Conservation (phyloP, 2,113 vertebrate genomes). For the Rana temporaria region DNA sequence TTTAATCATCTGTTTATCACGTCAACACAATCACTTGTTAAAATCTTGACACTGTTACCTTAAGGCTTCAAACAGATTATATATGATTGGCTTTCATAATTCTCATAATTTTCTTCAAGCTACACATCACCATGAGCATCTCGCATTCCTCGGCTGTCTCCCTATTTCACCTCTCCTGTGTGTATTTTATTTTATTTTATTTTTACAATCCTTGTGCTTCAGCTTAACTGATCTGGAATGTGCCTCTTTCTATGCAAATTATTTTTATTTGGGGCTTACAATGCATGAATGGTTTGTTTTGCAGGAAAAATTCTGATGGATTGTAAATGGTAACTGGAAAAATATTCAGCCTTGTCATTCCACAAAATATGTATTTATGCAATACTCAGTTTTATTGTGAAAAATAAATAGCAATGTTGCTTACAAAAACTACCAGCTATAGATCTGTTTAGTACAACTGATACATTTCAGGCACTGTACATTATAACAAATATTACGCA, state of each 20-base stretch:
- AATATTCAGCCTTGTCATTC: slow-evolving; percentile 11
- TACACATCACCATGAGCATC: slow-evolving; percentile 69
- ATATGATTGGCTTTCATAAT: slow-evolving; percentile 73
- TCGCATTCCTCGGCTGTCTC: slow-evolving; percentile 59
- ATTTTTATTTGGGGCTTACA: slow-evolving; percentile 61
- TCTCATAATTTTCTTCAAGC: slow-evolving; percentile 70
- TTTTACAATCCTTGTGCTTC: slow-evolving; percentile 62
- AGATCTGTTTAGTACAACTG: too few species aligned
- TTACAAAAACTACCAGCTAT: too few species aligned
- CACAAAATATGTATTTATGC: slow-evolving; percentile 37
- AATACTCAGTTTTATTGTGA: slow-evolving; percentile 15
- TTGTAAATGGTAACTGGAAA: background rate
- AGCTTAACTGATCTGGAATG: slow-evolving; percentile 63
- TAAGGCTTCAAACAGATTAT: slow-evolving; percentile 66
- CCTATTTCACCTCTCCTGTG: slow-evolving; percentile 45
- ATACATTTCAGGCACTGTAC: too few species aligned
- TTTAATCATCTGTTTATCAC: slow-evolving; percentile 65
- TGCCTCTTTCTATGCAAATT: slow-evolving; percentile 62
- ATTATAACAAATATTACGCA: too few species aligned
- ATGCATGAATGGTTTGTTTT: slow-evolving; percentile 59
- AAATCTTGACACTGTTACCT: slow-evolving; percentile 69
- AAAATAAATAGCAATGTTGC: too few species aligned
- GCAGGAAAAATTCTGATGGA: slow-evolving; percentile 1
- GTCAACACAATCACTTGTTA: slow-evolving; percentile 70
- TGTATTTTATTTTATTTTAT: slow-evolving; percentile 31